phyloP scores from a whole-genome alignment of 2,888 invertebrate genomes.

The Lasioglossum morio region DNA sequence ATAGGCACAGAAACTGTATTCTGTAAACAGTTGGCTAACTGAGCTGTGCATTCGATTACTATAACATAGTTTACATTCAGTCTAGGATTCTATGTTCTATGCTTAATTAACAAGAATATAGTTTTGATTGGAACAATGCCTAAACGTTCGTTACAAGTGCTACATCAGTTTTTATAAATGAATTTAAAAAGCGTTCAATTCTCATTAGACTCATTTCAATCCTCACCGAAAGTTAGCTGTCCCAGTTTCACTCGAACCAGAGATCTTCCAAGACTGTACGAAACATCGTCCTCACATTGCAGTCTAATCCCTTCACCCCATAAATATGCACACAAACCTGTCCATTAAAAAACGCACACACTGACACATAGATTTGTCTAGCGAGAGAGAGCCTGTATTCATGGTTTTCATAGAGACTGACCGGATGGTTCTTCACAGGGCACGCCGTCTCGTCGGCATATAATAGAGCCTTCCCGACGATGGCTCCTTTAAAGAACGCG shows the following conservation, averaged over 20 bases:
- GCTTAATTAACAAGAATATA: not conserved
- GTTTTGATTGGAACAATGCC: not conserved
- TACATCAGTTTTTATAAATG: no score
- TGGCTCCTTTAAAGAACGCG: constrained; percentile 62
- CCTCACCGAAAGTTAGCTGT: not conserved
- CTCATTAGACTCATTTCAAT: not conserved
- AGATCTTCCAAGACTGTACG: not conserved
- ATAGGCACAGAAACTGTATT: not conserved
- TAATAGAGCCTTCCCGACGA: constrained; percentile 47
- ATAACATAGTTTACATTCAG: not conserved
- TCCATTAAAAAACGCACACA: not conserved
- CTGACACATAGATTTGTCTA: not conserved
- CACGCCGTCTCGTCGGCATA: constrained; percentile 40
- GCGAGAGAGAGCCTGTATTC: constrained; percentile 22
- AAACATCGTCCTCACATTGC: not conserved
- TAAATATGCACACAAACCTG: constrained; percentile 35
- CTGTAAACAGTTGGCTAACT: not conserved
- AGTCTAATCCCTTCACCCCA: not conserved
- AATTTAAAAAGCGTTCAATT: no score
- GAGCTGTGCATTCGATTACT: not conserved
- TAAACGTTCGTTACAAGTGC: no score
- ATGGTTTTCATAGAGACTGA: constrained; percentile 43
- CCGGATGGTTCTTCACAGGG: constrained; percentile 44
- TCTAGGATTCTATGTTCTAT: not conserved
- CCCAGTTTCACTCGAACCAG: not conserved